Conservation (phyloP, 2,888 invertebrate species). For the Keiferia lycopersicella region DNA sequence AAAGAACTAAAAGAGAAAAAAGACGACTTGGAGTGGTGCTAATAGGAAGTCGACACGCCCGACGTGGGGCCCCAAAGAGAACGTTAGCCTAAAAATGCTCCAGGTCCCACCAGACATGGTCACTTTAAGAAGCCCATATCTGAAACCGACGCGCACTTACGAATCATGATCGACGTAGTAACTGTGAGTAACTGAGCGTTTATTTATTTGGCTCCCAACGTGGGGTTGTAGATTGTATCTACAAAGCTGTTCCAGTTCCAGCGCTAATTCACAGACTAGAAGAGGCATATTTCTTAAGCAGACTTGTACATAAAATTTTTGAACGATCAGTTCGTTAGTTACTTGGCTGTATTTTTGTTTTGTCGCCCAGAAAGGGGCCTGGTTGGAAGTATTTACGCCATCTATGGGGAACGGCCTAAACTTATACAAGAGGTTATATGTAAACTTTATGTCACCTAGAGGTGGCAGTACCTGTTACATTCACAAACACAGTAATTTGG, state of each 20-base stretch:
- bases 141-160: constrained; percentile 97
- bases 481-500: background rate
- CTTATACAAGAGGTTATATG: background rate
- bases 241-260: too few relatives aligned
- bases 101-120: constrained; percentile 58
- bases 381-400: background rate
- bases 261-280: too few relatives aligned
- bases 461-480: background rate
- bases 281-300: constrained; percentile 84
- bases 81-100: constrained; percentile 71
- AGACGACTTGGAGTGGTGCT: too few relatives aligned
- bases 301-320: constrained; percentile 98
- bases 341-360: background rate
- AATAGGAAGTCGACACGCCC: too few relatives aligned
- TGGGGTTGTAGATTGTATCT: background rate
- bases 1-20: too few relatives aligned
- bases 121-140: constrained; percentile 95
- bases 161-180: constrained; percentile 96
- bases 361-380: constrained; percentile 11
- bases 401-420: background rate
- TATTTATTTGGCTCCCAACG: background rate
- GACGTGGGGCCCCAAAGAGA: constrained; percentile 47
- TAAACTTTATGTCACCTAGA: background rate
- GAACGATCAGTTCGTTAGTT: constrained; percentile 81
- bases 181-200: constrained; percentile 75